Conservation (phyloP, 2,113 vertebrate species). For the Lepidothrix coronata region DNA sequence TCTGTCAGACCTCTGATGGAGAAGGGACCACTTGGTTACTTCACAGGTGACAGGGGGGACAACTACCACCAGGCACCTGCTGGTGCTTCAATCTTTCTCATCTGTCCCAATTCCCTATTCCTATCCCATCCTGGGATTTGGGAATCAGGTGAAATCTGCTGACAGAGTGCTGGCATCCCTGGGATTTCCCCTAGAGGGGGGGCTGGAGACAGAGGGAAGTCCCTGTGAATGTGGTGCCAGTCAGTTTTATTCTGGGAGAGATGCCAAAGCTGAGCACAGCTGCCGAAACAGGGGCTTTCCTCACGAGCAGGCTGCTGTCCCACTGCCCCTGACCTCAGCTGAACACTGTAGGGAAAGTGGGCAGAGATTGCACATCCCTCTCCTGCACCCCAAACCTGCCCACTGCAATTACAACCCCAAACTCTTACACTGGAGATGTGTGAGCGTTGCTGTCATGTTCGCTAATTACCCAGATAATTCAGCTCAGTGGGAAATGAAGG, state of each 20-base stretch:
- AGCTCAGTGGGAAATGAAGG: neutral
- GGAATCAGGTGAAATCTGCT: neutral
- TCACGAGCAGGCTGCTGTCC: neutral
- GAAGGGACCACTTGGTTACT: neutral
- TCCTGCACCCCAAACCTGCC: neutral
- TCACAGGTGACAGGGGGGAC: neutral
- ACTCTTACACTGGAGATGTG: neutral
- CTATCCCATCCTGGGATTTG: neutral
- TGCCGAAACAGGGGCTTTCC: conserved; percentile 45
- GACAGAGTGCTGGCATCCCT: neutral
- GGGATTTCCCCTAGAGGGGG: neutral
- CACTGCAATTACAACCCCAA: rapidly evolving
- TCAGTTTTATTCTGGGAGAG: conserved; percentile 34
- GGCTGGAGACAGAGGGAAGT: conserved; percentile 1
- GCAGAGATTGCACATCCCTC: neutral
- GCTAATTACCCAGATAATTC: neutral
- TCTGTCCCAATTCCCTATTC: neutral
- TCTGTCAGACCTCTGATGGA: neutral
- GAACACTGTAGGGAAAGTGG: rapidly evolving
- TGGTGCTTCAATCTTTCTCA: neutral
- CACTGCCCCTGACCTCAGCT: neutral
- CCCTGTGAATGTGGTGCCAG: conserved; percentile 12
- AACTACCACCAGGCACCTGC: rapidly evolving
- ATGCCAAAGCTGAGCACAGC: conserved; percentile 49
- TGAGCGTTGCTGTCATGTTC: rapidly evolving